Evolutionary conservation across 1,140 invertebrate genomes (phyloP), one percentile per base, ranked within the genome.

Genomic region (Watersipora subatra): DNA sequence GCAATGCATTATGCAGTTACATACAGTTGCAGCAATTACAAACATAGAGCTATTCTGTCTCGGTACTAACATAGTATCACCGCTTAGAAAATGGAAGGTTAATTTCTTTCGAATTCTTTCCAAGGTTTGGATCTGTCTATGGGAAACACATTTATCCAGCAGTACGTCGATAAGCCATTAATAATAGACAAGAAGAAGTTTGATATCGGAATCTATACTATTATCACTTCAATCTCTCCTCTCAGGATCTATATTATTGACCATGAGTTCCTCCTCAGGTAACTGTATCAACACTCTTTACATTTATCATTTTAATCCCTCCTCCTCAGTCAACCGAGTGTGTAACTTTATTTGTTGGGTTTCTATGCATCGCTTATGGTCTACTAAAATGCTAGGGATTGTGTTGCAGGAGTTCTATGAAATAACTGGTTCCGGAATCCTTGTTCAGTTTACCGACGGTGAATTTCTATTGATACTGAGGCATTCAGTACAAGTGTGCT

Each of bases 141-240:
- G 56, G 82, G 84, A 57, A 88, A 86, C 27, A 89, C 87, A 29
- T 98, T 97, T 79, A 84, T 97, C 1, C 94, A 98, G 75, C 89
- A 94, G 76, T 97, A 88, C 77, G 83, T 86, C 62, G 73, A 88
- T 62, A 88, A 86, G 67, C 93, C 93, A 12, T 87, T 89, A 67
- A 70, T 85, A 0, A 82, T 84, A 64, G 81, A 83, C 76, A 73
- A 74, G 64, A 77, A 77, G 34, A 97, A 96, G 81, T 98, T 98
- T 82, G 94, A 98, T 76, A 92, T 98, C 75, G 94, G 94, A 20
- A 86, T 97, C 22, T 98, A 98, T 79, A 91, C 91, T 0, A 88
- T 91, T 0, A 81, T 97, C 1, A 96, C 93, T 0, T 94, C 91
- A 0, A 84, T 97, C 0, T 85, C 94, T 80, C 94, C 94, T 15